Evolutionary conservation across 2,797 vertebrate genomes (phyloP).

Genomic region (Brotula barbata): DNA sequence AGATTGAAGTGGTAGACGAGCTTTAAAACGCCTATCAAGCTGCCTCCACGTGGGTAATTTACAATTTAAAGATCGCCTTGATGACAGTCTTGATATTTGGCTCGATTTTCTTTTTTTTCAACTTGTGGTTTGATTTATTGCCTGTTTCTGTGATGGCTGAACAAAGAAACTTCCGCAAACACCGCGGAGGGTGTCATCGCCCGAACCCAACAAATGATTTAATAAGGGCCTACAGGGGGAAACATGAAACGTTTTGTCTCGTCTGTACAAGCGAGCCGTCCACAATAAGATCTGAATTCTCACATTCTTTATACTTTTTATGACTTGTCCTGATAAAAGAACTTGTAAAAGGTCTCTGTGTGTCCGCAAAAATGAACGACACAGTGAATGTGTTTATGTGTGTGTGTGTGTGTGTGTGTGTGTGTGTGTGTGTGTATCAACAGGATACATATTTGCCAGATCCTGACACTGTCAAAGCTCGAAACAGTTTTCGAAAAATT

Average conservation of each 20-base stretch:
- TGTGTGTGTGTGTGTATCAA: constrained; percentile 3
- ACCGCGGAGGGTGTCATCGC: too few species aligned
- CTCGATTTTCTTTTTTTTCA: neutral
- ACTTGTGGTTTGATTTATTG: too few species aligned
- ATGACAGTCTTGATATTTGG: too few species aligned
- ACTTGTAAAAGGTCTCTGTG: neutral
- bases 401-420: constrained; percentile 3
- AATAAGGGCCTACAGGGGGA: neutral
- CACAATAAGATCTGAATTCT: neutral
- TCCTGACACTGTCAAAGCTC: constrained; percentile 14
- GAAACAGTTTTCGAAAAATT: constrained; percentile 13
- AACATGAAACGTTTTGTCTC: neutral
- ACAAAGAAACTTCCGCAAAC: too few species aligned
- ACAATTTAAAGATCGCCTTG: neutral
- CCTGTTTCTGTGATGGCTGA: too few species aligned
- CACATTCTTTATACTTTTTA: too few species aligned
- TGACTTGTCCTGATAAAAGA: too few species aligned
- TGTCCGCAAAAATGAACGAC: too few species aligned
- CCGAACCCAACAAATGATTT: too few species aligned
- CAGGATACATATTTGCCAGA: constrained; percentile 21
- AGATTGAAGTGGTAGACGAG: too few species aligned
- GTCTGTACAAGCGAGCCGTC: neutral
- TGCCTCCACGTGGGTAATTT: neutral
- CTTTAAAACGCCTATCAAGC: too few species aligned
- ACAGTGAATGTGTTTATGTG: neutral